Conservation (phyloP, 2,888 invertebrate species). For the Julus scanicus region DNA sequence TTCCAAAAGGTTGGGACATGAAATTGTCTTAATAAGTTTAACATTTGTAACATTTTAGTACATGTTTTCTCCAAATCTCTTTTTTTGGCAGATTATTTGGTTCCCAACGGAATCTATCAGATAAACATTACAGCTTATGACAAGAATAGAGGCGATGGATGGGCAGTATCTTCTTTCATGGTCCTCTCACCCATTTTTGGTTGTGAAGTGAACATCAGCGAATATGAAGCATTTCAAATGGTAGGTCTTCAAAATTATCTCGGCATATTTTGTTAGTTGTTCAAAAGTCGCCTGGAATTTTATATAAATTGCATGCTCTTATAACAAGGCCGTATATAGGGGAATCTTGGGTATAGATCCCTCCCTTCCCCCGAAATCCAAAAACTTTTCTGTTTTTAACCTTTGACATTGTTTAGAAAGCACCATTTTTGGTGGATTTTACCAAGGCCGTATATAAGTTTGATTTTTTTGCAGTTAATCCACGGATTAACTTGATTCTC, state of each 20-base stretch:
- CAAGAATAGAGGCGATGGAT: not conserved
- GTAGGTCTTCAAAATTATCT: too few relatives aligned
- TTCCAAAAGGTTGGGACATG: constrained; percentile 10
- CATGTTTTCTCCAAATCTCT: not conserved
- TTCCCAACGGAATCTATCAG: constrained; percentile 47
- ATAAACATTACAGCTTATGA: not conserved
- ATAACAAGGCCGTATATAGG: too few relatives aligned
- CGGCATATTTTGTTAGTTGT: too few relatives aligned
- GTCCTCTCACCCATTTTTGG: constrained; percentile 50
- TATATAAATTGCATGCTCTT: too few relatives aligned
- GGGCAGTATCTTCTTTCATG: constrained; percentile 44
- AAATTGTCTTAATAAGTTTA: not conserved
- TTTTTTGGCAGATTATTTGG: constrained; percentile 24
- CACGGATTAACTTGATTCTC: not conserved
- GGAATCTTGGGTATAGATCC: too few relatives aligned
- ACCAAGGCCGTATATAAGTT: not conserved
- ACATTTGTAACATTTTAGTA: not conserved
- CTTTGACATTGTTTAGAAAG: too few relatives aligned
- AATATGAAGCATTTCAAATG: constrained; percentile 53
- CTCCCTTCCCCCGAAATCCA: too few relatives aligned
- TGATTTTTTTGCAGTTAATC: not conserved
- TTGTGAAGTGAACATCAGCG: constrained; percentile 15
- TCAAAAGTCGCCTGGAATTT: too few relatives aligned
- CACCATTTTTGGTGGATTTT: too few relatives aligned
- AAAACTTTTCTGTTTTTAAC: too few relatives aligned